Evolutionary conservation across 2,113 vertebrate genomes (phyloP).

Genomic region (Hippoglossus stenolepis): DNA sequence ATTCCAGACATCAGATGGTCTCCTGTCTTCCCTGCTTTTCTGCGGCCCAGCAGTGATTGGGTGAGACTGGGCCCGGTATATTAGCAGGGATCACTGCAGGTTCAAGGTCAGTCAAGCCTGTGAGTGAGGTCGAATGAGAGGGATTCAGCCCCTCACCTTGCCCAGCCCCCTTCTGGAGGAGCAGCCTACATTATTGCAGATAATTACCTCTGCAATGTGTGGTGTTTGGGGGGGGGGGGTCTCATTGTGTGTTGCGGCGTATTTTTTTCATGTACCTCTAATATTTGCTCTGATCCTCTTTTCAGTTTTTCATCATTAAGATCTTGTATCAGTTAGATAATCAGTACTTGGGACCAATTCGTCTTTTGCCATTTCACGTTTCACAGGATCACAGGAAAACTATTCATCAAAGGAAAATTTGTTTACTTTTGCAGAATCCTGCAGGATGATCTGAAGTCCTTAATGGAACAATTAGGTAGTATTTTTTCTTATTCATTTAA

Average conservation of each 20-base stretch:
- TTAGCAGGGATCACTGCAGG: conserved; percentile 4
- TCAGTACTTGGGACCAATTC: not conserved
- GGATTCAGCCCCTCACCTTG: conserved; percentile 9
- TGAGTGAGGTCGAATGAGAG: conserved; percentile 10
- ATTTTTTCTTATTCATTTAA: not conserved
- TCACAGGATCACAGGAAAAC: too few species aligned
- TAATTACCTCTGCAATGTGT: conserved; percentile 45
- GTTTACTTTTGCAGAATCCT: too few species aligned
- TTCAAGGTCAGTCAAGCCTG: conserved; percentile 41
- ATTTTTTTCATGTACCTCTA: not conserved
- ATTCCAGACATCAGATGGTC: conserved; percentile 17
- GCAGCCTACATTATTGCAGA: conserved; percentile 41
- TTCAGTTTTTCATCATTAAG: not conserved
- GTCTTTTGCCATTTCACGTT: not conserved
- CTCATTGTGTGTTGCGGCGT: not conserved
- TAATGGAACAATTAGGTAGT: not conserved
- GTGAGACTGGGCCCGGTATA: conserved; percentile 9
- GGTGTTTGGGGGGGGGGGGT: not conserved
- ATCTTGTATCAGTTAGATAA: not conserved
- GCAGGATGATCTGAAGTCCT: too few species aligned
- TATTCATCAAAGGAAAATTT: too few species aligned
- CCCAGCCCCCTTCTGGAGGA: conserved; percentile 16
- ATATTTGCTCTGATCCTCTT: not conserved
- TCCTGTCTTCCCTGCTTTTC: conserved; percentile 33
- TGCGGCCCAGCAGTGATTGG: conserved; percentile 5